Evolutionary conservation across 2,113 vertebrate species (phyloP), one percentile per base, ranked within the genome.

Genomic region (Hippocampus barbouri): DNA sequence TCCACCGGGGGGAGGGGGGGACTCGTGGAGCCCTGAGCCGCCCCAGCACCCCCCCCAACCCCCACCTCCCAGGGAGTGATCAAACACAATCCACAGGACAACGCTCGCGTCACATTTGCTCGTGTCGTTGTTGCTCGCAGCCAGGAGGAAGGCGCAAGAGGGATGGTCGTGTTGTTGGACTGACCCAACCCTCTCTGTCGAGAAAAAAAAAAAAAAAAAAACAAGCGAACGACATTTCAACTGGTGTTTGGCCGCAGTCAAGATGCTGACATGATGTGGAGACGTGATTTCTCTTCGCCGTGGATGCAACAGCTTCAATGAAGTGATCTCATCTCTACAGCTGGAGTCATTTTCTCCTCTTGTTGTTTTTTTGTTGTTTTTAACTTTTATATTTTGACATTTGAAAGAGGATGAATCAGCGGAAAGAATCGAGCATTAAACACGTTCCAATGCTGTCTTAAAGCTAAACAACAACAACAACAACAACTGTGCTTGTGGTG

Each of bases 191-290:
- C 4, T 54, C 41, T 34, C 4, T 38, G 4, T 65, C 2, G 30
- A 10, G 34, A n/a, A 20, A 40, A 11, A 62, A 10, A 62, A 34
- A 10, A 62, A 34, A 34, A 0, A 63, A 2, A 41, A 62, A 20
- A 18, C 21, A 38, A 62, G 34, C 5, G 5, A 62, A 41, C 56
- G 71, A 30, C 79, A 66, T 73, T 78, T 86, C 89, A 88, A 84
- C 89, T 85, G 82, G 86, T 87, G 89, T 88, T 68, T 74, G 73
- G 76, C 76, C 23, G 70, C 75, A 71, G 83, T 68, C 74, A 49
- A 66, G 78, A 83, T 78, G 77, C 68, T 72, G 69, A 78, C 77
- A 49, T 66, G 79, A 83, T 78, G 77, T 68, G 69, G 69, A 78
- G 65, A 56, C 74, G 3, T 61, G 70, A 78, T 72, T 72, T 40